These are phyloP conservation scores for Trachymyrmex cornetzi DNA, from an alignment of 1,140 invertebrate genomes.

Conservation along the genomic window DNA sequence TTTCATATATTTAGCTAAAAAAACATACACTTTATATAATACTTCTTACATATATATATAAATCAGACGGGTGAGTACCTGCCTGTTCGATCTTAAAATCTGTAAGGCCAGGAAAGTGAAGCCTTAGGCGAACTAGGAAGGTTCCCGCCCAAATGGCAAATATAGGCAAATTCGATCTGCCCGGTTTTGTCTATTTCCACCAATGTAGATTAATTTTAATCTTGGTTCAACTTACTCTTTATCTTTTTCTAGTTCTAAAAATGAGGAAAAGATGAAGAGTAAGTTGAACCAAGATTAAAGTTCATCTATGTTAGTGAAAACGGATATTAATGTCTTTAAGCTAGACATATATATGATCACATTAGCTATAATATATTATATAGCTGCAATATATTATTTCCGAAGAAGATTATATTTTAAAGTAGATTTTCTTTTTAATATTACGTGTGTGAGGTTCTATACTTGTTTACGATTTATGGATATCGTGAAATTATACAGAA, in stretches of 20 bases:
- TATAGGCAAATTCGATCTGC: not conserved
- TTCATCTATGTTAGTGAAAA: no score
- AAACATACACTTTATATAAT: constrained; percentile 22
- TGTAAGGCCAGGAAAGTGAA: not conserved
- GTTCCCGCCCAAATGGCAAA: not conserved
- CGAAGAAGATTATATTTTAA: constrained; percentile 19
- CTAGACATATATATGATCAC: constrained; percentile 52
- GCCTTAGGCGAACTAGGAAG: constrained; percentile 16
- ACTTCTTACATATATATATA: not conserved
- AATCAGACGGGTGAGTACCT: not conserved
- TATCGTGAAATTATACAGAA: constrained; percentile 56
- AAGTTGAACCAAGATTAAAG: no score
- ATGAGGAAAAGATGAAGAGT: no score
- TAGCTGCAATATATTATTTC: constrained; percentile 5
- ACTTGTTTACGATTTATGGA: constrained; percentile 12
- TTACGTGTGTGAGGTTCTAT: not conserved
- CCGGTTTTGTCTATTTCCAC: no score
- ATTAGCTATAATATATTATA: constrained; percentile 41
- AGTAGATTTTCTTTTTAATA: not conserved
- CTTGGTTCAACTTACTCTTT: no score
- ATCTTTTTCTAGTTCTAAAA: no score
- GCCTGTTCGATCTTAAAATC: constrained; percentile 4
- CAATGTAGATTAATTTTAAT: no score
- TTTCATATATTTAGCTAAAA: constrained; percentile 34
- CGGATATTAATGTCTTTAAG: constrained; percentile 16